Base-by-base conservation (phyloP, 2,888 invertebrate genomes). In the Stenolophus ochropezus region DNA sequence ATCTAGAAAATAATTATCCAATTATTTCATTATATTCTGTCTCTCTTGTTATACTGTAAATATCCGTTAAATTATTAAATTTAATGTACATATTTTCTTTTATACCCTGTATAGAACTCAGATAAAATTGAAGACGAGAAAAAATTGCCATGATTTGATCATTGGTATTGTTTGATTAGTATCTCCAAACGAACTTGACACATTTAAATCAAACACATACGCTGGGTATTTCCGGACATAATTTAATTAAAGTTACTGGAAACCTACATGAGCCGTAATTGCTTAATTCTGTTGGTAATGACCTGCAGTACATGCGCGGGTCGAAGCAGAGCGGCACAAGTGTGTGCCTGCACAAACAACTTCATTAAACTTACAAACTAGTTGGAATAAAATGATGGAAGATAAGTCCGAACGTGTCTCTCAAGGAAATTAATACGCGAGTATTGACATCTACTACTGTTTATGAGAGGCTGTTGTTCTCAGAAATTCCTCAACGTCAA, bases 221-320 rank as follows among this genome's bases (percentile, higher is more conserved):
- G 25, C 74, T 53, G 23, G 49, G 25, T 51, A 73, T 73, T 74
- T 53, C 51, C 51, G 53, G 51, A 56, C 42, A 53, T 76, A 53
- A 76, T 20, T 56, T 76, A 76, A 76, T 76, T 76, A 76, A 76
- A 76, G 56, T 76, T 76, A 53, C 76, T 58, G 18, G 58, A 58
- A 25, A 42, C 76, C 56, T 76, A 33, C 56, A 76, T 53, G 56
- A 58, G 20, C 8, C 49, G 73, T 76, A 76, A 76, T 76, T 76
- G 58, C 56, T 76, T 76, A 76, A 76, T 76, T 76, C 27, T 56
- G 56, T 76, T 42, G 76, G 56, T 76, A 76, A 76, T 76, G 76
- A 76, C 56, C 58, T 76, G n/a, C 18, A 53, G 25, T 53, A 47
- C 74, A 53, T 16, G 25, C 25, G 6, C 14, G 51, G 49, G 4